Conservation (phyloP, 1,140 invertebrate species). For the Apis mellifera region Amel_HAv3.1 CM009937.2:5737501-5738000, state of each 20-base stretch:
- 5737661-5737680: conserved; percentile 45
- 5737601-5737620: conserved; percentile 1
- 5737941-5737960: not conserved
- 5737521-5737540: too few species aligned
- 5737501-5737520: too few species aligned
- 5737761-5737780: conserved; percentile 78
- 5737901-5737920: conserved; percentile 65
- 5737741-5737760: conserved; percentile 80
- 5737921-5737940: not conserved
- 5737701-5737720: conserved; percentile 42
- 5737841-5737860: conserved; percentile 78
- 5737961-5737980: conserved; percentile 12
- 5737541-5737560: not conserved
- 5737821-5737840: conserved; percentile 80
- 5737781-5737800: conserved; percentile 80
- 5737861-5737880: conserved; percentile 80
- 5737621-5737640: not conserved
- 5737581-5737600: not conserved
- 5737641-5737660: conserved; percentile 44
- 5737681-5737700: conserved; percentile 44
- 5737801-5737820: conserved; percentile 81
- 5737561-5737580: not conserved
- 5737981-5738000: conserved; percentile 34
- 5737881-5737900: conserved; percentile 77
- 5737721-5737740: conserved; percentile 76